Evolutionary conservation across 1,140 invertebrate species (phyloP).

Genomic region (Arctopsyche grandis): DNA sequence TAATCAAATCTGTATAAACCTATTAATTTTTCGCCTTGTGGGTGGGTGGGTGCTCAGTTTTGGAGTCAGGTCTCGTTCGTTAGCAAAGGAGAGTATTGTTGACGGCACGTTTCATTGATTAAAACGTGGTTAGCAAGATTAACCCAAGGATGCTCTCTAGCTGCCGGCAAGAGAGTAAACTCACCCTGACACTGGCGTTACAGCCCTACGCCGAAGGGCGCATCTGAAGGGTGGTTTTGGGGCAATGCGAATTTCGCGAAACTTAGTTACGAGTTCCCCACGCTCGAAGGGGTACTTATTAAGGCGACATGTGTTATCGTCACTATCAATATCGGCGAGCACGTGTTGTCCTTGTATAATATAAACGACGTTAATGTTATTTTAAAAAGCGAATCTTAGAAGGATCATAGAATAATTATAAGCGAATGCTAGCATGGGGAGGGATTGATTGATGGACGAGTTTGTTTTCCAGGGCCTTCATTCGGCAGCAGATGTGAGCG

Average conservation of each 20-base stretch:
- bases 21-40: background rate
- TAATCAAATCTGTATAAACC: too few species aligned
- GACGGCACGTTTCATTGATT: slow-evolving; percentile 47
- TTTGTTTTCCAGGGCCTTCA: slow-evolving; percentile 16
- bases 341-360: background rate
- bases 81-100: slow-evolving; percentile 42
- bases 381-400: background rate
- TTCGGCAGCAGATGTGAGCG: slow-evolving; percentile 5
- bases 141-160: slow-evolving; percentile 34
- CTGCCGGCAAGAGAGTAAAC: slow-evolving; percentile 22
- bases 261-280: slow-evolving; percentile 31
- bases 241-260: slow-evolving; percentile 19
- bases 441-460: slow-evolving; percentile 20
- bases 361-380: background rate
- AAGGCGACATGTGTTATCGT: slow-evolving; percentile 35
- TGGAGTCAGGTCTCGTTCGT: slow-evolving; percentile 39
- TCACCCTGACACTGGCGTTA: background rate
- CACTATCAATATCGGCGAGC: slow-evolving; percentile 14
- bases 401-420: background rate
- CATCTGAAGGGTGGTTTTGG: background rate
- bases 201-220: background rate
- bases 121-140: slow-evolving; percentile 48
- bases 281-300: slow-evolving; percentile 23
- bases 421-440: background rate
- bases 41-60: background rate